Evolutionary conservation across 2,113 vertebrate genomes (phyloP).

Genomic region (Grallaria varia): DNA sequence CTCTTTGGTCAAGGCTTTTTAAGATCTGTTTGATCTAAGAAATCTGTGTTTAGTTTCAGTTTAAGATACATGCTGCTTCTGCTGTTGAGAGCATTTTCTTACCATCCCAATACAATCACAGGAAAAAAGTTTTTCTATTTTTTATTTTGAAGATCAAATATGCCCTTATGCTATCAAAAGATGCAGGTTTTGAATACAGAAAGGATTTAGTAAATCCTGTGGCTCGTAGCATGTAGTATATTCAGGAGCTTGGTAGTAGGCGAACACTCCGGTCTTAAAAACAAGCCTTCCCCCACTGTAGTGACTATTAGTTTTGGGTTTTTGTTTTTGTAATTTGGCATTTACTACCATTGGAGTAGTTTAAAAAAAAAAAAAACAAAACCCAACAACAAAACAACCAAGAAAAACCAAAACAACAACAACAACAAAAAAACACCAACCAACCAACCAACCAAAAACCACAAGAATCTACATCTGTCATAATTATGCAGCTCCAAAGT

Average conservation of each 20-base stretch:
- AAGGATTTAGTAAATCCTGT: not conserved
- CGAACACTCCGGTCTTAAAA: not conserved
- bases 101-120: not conserved
- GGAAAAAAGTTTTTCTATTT: not conserved
- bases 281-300: not conserved
- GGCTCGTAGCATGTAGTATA: not conserved
- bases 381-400: too few species aligned
- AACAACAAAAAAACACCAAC: too few species aligned
- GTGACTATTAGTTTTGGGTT: not conserved
- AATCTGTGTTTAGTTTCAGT: not conserved
- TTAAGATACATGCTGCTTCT: not conserved
- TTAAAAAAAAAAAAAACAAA: not conserved
- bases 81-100: not conserved
- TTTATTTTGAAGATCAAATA: not conserved
- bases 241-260: not conserved
- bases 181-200: not conserved
- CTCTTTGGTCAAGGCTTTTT: not conserved
- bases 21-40: not conserved
- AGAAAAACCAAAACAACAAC: not conserved
- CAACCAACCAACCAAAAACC: too few species aligned
- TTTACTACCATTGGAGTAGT: rapidly evolving
- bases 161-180: not conserved
- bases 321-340: not conserved
- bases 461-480: not conserved
- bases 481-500: not conserved